phyloP scores from a whole-genome alignment of 2,113 vertebrate genomes.

The Chascanopsetta lugubris region DNA sequence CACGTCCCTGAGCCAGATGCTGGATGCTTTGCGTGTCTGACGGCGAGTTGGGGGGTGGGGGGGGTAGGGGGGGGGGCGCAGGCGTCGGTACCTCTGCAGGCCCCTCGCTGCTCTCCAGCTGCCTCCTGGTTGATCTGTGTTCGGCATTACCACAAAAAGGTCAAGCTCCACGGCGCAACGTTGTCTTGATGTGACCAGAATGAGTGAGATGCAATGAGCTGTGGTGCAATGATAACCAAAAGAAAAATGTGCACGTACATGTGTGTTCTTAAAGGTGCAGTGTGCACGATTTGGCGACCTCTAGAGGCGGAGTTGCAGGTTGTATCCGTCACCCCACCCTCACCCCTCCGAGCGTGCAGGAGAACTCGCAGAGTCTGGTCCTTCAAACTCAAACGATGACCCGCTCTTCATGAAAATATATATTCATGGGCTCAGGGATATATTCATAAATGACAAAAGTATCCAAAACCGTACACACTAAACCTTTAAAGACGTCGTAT shows the following conservation, averaged over 20 bases:
- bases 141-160: slow-evolving; percentile 7
- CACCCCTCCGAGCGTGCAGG: too few relatives aligned
- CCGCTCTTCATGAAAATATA: too few relatives aligned
- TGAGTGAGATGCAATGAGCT: slow-evolving; percentile 19
- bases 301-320: too few relatives aligned
- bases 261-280: too few relatives aligned
- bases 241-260: too few relatives aligned
- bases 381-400: too few relatives aligned
- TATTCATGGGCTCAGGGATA: too few relatives aligned
- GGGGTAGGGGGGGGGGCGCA: neutral
- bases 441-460: too few relatives aligned
- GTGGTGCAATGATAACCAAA: neutral
- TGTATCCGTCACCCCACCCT: too few relatives aligned
- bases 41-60: neutral
- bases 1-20: neutral
- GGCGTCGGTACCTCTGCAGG: neutral
- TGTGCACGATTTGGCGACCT: too few relatives aligned
- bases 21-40: neutral
- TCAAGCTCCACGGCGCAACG: slow-evolving; percentile 5
- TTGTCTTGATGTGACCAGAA: slow-evolving; percentile 1
- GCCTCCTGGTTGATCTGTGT: neutral
- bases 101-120: neutral
- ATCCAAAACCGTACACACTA: neutral
- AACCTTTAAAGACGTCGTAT: neutral
- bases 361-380: too few relatives aligned